Conservation (phyloP, 2,797 vertebrate genomes). For the Sebastes variabilis region DNA sequence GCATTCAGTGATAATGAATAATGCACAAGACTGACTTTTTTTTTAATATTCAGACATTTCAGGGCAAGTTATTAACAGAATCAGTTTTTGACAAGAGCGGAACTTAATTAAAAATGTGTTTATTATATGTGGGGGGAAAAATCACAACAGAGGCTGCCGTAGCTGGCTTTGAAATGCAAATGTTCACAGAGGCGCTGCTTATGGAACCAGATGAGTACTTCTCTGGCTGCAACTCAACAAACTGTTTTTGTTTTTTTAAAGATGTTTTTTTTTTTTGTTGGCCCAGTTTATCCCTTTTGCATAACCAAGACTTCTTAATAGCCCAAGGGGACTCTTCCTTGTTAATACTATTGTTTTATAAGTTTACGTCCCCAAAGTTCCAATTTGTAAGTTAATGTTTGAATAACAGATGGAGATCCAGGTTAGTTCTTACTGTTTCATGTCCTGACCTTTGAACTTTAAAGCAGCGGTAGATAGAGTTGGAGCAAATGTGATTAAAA, state of each 20-base stretch:
- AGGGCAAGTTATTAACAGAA: constrained; percentile 71
- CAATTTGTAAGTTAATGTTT: constrained; percentile 44
- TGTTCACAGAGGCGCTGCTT: constrained; percentile 38
- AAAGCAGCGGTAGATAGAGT: too few species aligned
- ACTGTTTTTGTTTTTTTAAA: constrained; percentile 43
- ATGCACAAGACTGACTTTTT: constrained; percentile 60
- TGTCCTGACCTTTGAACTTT: neutral
- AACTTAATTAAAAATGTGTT: constrained; percentile 80
- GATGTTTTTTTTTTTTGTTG: constrained; percentile 45
- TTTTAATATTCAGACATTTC: constrained; percentile 78
- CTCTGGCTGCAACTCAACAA: constrained; percentile 52
- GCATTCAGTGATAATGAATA: constrained; percentile 66
- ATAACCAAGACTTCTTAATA: constrained; percentile 57
- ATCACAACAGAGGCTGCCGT: constrained; percentile 51
- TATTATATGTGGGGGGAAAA: constrained; percentile 64
- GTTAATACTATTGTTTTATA: constrained; percentile 41
- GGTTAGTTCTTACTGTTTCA: neutral
- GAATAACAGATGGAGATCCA: constrained; percentile 25
- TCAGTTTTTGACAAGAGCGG: constrained; percentile 69
- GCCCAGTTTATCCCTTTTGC: constrained; percentile 72
- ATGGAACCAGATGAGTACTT: constrained; percentile 44
- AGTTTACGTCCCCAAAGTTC: constrained; percentile 52
- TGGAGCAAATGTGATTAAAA: too few species aligned
- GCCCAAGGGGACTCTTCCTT: constrained; percentile 22
- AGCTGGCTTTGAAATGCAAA: constrained; percentile 80